Evolutionary conservation across 1,140 invertebrate species (phyloP).

Genomic region (Heliconius hermathena): DNA sequence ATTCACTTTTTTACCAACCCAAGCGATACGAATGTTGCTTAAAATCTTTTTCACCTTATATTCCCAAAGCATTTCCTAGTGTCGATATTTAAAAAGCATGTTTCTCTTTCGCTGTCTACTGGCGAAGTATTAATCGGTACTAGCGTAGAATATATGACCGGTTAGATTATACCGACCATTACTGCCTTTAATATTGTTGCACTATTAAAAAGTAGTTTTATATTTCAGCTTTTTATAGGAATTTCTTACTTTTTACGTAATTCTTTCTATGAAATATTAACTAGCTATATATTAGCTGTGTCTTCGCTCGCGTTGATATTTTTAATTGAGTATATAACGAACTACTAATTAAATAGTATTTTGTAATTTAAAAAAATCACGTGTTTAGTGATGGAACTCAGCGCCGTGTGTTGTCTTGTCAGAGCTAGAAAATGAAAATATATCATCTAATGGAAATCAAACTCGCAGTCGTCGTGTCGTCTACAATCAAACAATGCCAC

Average conservation of each 20-base stretch:
- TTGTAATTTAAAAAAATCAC: no score
- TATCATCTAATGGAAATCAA: no score
- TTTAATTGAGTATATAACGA: no score
- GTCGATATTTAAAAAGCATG: conserved; percentile 23
- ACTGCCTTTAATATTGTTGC: conserved; percentile 20
- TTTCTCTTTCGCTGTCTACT: conserved; percentile 25
- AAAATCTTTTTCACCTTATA: conserved; percentile 1
- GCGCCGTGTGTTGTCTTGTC: no score
- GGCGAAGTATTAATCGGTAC: conserved; percentile 27
- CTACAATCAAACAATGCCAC: no score
- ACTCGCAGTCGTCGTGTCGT: no score
- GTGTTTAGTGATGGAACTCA: no score
- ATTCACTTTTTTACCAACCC: not conserved
- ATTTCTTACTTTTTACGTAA: not conserved
- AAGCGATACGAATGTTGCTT: not conserved
- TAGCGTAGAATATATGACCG: conserved; percentile 29
- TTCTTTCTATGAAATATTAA: not conserved
- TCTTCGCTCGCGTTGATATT: no score
- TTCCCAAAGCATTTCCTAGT: conserved; percentile 7
- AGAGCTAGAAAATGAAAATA: no score
- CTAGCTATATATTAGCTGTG: no score
- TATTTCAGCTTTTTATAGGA: not conserved
- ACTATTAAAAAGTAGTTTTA: conserved; percentile 3
- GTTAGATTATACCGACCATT: conserved; percentile 28
- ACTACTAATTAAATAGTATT: no score